Conservation (phyloP, 2,113 vertebrate species). For the Helogale parvula region DNA sequence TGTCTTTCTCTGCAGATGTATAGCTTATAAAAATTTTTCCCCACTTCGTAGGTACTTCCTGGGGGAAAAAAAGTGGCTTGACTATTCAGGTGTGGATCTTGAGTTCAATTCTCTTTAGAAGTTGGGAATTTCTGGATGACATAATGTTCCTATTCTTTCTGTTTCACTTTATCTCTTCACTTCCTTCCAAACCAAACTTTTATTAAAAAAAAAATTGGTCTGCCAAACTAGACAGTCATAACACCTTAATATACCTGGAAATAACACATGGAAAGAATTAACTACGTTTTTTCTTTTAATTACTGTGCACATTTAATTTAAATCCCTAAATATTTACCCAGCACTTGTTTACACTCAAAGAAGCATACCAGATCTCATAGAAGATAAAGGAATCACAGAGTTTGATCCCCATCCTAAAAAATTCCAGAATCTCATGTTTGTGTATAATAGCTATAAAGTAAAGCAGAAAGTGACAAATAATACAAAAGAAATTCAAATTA, state of each 20-base stretch:
- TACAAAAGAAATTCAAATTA: background rate
- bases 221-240: background rate
- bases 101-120: background rate
- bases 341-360: background rate
- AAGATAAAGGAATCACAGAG: background rate
- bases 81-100: background rate
- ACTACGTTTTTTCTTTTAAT: background rate
- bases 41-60: background rate
- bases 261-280: background rate
- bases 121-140: background rate
- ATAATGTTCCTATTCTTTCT: background rate
- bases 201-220: background rate
- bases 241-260: background rate
- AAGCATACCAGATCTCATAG: background rate
- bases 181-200: conserved; percentile 19
- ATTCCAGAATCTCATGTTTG: background rate
- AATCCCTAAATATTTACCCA: background rate
- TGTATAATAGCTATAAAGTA: background rate
- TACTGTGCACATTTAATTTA: background rate
- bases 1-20: background rate
- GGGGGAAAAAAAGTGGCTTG: background rate
- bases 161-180: background rate
- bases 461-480: background rate
- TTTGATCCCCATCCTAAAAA: background rate
- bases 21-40: background rate